phyloP scores from a whole-genome alignment of 2,888 invertebrate genomes.

The Drosophila conformis region DNA sequence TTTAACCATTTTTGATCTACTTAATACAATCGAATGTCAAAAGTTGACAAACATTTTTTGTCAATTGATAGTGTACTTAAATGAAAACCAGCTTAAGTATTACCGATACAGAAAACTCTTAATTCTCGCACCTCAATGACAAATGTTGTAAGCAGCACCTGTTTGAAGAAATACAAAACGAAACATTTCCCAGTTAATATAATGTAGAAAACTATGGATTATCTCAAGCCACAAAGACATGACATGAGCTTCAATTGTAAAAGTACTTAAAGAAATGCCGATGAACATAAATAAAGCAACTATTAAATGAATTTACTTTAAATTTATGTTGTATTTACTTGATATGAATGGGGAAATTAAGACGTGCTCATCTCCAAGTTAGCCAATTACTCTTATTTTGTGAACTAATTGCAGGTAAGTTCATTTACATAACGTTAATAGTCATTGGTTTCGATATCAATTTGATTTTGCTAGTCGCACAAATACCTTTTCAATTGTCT shows the following conservation, averaged over 20 bases:
- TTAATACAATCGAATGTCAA: constrained; percentile 16
- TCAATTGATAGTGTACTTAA: constrained; percentile 31
- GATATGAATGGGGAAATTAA: neutral
- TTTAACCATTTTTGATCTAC: constrained; percentile 9
- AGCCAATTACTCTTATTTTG: neutral
- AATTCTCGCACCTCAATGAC: constrained; percentile 35
- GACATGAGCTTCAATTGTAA: constrained; percentile 29
- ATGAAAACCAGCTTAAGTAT: constrained; percentile 51
- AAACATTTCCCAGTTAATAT: constrained; percentile 35
- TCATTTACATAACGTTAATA: neutral
- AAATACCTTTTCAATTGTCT: neutral
- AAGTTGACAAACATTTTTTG: constrained; percentile 14
- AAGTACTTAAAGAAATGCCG: constrained; percentile 35
- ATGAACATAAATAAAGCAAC: constrained; percentile 15
- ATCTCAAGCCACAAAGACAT: constrained; percentile 14
- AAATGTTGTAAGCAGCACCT: constrained; percentile 69
- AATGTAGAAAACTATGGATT: constrained; percentile 32
- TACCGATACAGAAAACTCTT: constrained; percentile 27
- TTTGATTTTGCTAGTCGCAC: neutral
- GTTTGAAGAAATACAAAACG: constrained; percentile 43
- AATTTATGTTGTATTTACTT: neutral
- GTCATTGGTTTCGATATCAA: neutral
- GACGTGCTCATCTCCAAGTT: neutral
- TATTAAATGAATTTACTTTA: neutral
- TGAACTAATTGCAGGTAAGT: neutral